phyloP scores from a whole-genome alignment of 2,113 vertebrate genomes.

The Alouatta palliata region DNA sequence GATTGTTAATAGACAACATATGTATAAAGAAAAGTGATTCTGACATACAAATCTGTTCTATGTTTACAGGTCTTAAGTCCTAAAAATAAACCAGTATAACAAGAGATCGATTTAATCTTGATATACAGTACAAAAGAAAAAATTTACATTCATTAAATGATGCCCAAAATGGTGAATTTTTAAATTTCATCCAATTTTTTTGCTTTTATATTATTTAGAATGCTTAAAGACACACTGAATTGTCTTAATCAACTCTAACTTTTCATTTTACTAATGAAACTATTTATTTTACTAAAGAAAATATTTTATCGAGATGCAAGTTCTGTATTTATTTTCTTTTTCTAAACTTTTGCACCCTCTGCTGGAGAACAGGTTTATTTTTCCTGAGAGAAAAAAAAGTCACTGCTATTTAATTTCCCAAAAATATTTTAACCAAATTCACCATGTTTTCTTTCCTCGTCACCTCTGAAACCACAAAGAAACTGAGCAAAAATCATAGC shows the following conservation, averaged over 20 bases:
- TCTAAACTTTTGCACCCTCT: conserved; percentile 77
- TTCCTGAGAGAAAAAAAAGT: not conserved
- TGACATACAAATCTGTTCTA: not conserved
- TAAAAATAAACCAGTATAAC: not conserved
- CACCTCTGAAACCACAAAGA: conserved; percentile 62
- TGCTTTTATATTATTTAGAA: conserved; percentile 13
- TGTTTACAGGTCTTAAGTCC: not conserved
- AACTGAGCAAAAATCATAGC: not conserved
- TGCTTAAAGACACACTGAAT: not conserved
- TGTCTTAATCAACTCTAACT: not conserved
- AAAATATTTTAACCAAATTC: conserved; percentile 19
- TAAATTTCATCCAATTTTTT: not conserved
- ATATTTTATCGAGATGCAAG: not conserved
- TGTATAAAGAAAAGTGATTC: not conserved
- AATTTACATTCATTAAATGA: not conserved
- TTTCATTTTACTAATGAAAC: not conserved
- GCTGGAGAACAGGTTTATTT: conserved; percentile 72
- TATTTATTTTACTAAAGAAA: not conserved
- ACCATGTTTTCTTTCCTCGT: not conserved
- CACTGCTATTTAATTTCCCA: conserved; percentile 45
- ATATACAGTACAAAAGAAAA: not conserved
- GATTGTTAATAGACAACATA: conserved; percentile 27
- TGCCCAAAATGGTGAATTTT: not conserved
- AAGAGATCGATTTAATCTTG: not conserved
- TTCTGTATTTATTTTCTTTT: conserved; percentile 33